These are phyloP conservation scores for Staurois parvus DNA, from an alignment of 2,797 vertebrate genomes.

Conservation along the genomic window DNA sequence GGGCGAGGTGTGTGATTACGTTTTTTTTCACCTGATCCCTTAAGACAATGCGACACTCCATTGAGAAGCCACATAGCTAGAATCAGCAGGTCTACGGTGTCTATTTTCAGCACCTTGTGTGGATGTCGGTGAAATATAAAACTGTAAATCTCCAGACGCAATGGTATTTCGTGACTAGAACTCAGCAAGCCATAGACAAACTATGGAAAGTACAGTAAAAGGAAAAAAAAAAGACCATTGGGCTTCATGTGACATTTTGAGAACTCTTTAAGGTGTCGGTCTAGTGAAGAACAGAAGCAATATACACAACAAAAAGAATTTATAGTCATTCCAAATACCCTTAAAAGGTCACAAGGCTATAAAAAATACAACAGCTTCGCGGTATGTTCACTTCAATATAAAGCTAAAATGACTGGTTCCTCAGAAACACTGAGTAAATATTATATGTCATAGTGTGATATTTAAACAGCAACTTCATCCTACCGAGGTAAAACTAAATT, in stretches of 20 bases:
- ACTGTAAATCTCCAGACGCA: background rate
- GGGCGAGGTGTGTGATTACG: conserved; percentile 27
- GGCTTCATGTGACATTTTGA: conserved; percentile 25
- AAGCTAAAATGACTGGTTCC: background rate
- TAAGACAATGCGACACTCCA: conserved; percentile 26
- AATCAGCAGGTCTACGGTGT: conserved; percentile 13
- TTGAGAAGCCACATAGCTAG: conserved; percentile 38
- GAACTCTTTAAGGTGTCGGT: conserved; percentile 2
- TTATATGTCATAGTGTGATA: background rate
- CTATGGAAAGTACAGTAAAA: background rate
- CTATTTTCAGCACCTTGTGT: conserved; percentile 44
- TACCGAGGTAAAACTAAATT: no score
- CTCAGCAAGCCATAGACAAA: background rate
- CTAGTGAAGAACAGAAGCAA: background rate
- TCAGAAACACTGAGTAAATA: background rate
- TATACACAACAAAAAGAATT: conserved; percentile 5
- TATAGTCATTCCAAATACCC: background rate
- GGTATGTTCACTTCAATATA: background rate
- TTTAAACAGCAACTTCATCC: background rate
- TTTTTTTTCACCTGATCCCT: conserved; percentile 21
- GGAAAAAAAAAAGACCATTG: background rate
- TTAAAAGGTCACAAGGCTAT: conserved; percentile 12
- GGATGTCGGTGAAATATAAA: conserved; percentile 6
- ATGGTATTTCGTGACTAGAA: background rate
- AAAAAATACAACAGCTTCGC: background rate